Evolutionary conservation across 2,888 invertebrate species (phyloP), one percentile per base, ranked within the genome.

Genomic region (Cartodere bifasciata): DNA sequence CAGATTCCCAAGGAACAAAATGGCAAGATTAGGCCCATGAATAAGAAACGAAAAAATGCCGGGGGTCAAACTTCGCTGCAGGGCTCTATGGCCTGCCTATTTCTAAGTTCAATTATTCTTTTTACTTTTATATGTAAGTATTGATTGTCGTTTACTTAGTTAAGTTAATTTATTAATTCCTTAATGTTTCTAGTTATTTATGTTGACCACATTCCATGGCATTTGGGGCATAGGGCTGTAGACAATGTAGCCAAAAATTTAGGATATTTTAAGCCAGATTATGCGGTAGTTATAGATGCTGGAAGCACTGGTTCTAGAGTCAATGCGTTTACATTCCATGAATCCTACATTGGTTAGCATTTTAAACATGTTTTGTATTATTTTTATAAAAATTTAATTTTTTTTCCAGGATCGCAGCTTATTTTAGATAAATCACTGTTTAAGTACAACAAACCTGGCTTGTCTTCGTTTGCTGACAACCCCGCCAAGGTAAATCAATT

Each of bases 261-360:
- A 33, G 84, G 82, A 25, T 72, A 84, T 49, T 69, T 73, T 47
- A 70, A 72, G 45, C 67, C 68, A 21, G 71, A 74, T 25, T 78
- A 90, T 63, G 88, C 86, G 0, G 82, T 90, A 13, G 78, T 94
- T 44, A 81, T 94, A 43, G 94, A 94, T 62, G 92, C 91, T 3
- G 92, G 94, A 2, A 91, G 90, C 34, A 92, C 92, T 1, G 94
- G 92, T 2, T 81, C 86, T 38, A 70, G 94, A 43, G 76, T 86
- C 13, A 61, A 85, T 38, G 84, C 83, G 4, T 87, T 83, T 53
- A 78, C 77, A 46, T 87, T 88, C 59, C 80, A 85, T 49, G 74
- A 80, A 48, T 79, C 84, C 12, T 72, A 76, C 47, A 66, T 78
- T 59, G 72, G 77, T 77, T 48, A 47, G 45, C 12, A 13, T 14